Base-by-base conservation (phyloP, 1,140 invertebrate genomes). In the Drosophila takahashii region DNA sequence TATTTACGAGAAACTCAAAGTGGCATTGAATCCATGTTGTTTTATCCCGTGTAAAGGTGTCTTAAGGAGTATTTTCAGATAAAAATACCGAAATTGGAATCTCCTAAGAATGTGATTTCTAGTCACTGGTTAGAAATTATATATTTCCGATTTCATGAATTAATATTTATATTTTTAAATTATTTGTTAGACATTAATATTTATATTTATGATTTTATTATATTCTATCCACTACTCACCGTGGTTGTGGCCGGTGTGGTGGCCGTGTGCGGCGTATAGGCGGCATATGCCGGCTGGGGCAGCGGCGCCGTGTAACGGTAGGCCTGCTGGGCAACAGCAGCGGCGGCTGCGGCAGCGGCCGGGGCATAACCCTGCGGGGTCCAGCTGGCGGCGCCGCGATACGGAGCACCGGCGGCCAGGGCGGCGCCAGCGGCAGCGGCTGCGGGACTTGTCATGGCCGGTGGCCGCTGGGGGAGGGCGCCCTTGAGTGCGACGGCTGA, bases 391-490 rank as follows among this genome's bases (percentile, higher is more conserved):
- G 92, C 90, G 64, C 90, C 90, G 45, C 92, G 89, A 77, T 92
- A 92, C 32, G 86, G 91, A 29, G 91, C 90, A 58, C 91, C 90
- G 53, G 91, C 86, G 79, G 77, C 90, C 60, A 87, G 50, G 41
- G 84, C 83, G 58, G 83, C 83, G 52, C 83, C 83, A 26, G 84
- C 91, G 79, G 85, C 90, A 59, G 91, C 91, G 76, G 91, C 91
- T 67, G 91, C 91, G 83, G 92, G 91, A 79, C 92, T 92, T 65
- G 92, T 92, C 92, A 92, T 92, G 65, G 81, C 86, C 70, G 87
- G 71, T 61, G 89, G 91, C 72, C 89, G 81, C 62, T 90, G 91
- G 51, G 84, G 67, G 15, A 86, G 53, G 44, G 78, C 77, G 66
- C 91, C 89, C 80, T 92, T 92, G 47, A 92, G 77, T 61, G 89